Evolutionary conservation across 2,888 invertebrate genomes (phyloP).

Genomic region (Malthinus seriepunctatus): DNA sequence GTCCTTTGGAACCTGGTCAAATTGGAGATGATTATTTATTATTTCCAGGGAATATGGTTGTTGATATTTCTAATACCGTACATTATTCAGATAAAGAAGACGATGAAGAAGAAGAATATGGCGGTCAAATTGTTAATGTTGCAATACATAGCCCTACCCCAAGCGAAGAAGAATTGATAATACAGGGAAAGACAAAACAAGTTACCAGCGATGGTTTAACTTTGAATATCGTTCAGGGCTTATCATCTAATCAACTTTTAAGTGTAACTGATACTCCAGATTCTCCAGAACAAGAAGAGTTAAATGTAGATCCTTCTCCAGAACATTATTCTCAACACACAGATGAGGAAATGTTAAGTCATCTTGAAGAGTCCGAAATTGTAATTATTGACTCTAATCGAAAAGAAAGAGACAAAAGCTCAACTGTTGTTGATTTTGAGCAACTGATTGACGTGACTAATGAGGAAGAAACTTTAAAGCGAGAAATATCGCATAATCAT

Average conservation of each 20-base stretch:
- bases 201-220: conserved; percentile 38
- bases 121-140: conserved; percentile 44
- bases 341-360: conserved; percentile 55
- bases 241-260: conserved; percentile 53
- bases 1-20: conserved; percentile 61
- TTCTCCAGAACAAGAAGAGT: conserved; percentile 60
- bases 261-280: conserved; percentile 57
- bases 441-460: conserved; percentile 66
- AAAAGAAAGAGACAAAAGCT: conserved; percentile 66
- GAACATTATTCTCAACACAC: conserved; percentile 43
- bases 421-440: conserved; percentile 66
- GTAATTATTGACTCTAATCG: conserved; percentile 64
- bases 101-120: conserved; percentile 46
- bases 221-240: conserved; percentile 47
- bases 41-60: conserved; percentile 65
- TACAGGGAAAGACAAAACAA: conserved; percentile 50
- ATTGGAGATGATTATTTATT: conserved; percentile 66
- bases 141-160: conserved; percentile 54
- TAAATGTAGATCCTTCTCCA: conserved; percentile 51
- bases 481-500: conserved; percentile 44
- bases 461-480: conserved; percentile 55
- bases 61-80: conserved; percentile 61
- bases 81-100: conserved; percentile 58
- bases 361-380: conserved; percentile 62
- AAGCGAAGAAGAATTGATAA: conserved; percentile 52